Percentiles rank a stretch among this genome's conserved stretches.
phyloP scores from a whole-genome alignment of 30 jellyfish, hydroid and myxozoan species.

The Sanderia malayensis region DNA sequence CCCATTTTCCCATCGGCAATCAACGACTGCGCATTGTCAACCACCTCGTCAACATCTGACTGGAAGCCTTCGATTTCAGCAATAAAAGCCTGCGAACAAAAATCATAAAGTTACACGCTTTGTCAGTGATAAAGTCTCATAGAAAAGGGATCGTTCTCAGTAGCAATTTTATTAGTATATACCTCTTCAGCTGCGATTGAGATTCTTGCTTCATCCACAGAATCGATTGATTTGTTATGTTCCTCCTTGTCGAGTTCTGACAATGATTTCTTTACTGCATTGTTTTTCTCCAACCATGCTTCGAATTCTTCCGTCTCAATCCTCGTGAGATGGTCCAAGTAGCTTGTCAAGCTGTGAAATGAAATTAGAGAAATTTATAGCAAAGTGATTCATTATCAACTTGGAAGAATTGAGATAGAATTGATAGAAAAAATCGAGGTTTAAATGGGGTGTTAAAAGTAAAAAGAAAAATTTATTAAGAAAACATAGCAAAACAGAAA shows the following conservation, averaged over 20 bases:
- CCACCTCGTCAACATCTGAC: conserved; percentile 27
- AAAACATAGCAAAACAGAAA: no score
- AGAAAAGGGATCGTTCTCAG: no score
- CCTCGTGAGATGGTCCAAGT: conserved; percentile 41
- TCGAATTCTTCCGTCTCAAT: conserved; percentile 54
- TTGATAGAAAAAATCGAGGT: no score
- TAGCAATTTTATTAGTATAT: no score
- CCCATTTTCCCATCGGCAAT: conserved; percentile 44
- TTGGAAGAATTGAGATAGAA: no score
- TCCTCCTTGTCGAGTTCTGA: conserved; percentile 10
- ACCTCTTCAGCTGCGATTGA: conserved; percentile 53
- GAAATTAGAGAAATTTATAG: background rate
- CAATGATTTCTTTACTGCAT: conserved; percentile 10
- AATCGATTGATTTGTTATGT: background rate
- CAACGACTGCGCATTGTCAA: conserved; percentile 26
- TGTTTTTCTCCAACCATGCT: conserved; percentile 38
- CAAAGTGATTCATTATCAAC: no score
- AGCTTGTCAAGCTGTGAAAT: conserved; percentile 52
- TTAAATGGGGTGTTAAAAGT: no score
- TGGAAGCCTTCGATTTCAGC: conserved; percentile 43
- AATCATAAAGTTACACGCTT: no score
- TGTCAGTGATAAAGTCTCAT: no score
- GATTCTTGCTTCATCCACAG: conserved; percentile 32
- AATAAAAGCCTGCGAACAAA: conserved; percentile 15
- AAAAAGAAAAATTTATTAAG: no score